Conservation (phyloP, 2,113 vertebrate species). For the Choloepus hoffmanni region DNA sequence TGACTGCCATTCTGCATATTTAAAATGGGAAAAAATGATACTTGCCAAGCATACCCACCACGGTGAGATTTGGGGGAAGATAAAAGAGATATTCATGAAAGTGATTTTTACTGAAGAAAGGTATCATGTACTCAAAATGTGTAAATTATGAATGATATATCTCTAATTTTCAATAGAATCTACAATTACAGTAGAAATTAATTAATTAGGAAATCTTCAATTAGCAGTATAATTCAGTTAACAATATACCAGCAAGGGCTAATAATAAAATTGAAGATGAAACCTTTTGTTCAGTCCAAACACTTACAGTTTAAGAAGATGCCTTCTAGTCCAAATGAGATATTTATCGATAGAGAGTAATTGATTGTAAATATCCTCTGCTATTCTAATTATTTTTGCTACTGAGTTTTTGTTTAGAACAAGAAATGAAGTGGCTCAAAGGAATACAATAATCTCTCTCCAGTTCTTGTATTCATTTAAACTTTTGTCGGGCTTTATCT, state of each 20-base stretch:
- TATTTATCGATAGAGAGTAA: neutral
- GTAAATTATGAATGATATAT: conserved; percentile 4
- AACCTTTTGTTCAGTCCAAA: neutral
- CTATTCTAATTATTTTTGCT: neutral
- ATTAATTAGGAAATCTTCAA: conserved; percentile 32
- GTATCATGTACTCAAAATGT: neutral
- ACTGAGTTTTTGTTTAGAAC: neutral
- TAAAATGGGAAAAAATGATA: neutral
- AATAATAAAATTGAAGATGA: conserved; percentile 16
- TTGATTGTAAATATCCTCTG: neutral
- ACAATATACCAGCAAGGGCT: neutral
- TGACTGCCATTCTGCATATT: neutral
- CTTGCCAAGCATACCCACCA: neutral
- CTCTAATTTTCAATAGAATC: conserved; percentile 21
- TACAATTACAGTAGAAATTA: neutral
- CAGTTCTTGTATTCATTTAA: neutral
- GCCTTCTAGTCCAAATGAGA: neutral
- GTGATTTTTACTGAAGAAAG: neutral
- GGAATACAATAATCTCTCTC: neutral
- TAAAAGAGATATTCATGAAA: neutral
- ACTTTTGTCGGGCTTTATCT: neutral
- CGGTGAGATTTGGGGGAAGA: neutral
- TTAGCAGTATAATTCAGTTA: neutral
- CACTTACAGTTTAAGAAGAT: neutral
- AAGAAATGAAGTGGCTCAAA: neutral